Evolutionary conservation across 2,113 vertebrate genomes (phyloP).

Genomic region (Pseudopipra pipra): DNA sequence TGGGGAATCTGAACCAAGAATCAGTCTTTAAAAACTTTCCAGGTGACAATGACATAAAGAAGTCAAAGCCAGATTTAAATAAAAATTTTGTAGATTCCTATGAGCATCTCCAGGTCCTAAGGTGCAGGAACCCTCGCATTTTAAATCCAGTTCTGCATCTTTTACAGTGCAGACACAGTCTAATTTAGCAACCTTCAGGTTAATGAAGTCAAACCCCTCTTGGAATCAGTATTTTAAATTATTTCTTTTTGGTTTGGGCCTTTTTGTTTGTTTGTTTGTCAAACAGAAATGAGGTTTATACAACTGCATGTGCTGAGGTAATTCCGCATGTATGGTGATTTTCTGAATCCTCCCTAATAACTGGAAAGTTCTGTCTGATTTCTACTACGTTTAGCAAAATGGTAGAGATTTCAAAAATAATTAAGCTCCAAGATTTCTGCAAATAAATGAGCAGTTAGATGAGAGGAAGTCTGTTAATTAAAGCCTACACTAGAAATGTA

Average conservation of each 20-base stretch:
- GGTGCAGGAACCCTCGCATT: not conserved
- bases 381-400: not conserved
- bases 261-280: not conserved
- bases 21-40: not conserved
- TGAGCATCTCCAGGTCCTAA: not conserved
- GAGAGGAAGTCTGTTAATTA: not conserved
- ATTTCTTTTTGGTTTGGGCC: not conserved
- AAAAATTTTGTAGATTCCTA: not conserved
- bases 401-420: not conserved
- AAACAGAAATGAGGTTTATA: not conserved
- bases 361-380: not conserved
- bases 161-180: not conserved
- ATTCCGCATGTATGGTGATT: not conserved
- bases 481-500: not conserved
- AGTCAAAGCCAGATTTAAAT: not conserved
- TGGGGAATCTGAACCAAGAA: not conserved
- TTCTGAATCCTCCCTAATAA: not conserved
- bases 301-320: not conserved
- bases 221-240: not conserved
- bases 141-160: not conserved
- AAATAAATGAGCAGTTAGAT: not conserved
- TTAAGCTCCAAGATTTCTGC: not conserved
- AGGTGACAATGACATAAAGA: not conserved
- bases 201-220: not conserved
- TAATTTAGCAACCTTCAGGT: not conserved